Base-by-base conservation (phyloP, 2,797 vertebrate genomes). In the Gallinago stenura region DNA sequence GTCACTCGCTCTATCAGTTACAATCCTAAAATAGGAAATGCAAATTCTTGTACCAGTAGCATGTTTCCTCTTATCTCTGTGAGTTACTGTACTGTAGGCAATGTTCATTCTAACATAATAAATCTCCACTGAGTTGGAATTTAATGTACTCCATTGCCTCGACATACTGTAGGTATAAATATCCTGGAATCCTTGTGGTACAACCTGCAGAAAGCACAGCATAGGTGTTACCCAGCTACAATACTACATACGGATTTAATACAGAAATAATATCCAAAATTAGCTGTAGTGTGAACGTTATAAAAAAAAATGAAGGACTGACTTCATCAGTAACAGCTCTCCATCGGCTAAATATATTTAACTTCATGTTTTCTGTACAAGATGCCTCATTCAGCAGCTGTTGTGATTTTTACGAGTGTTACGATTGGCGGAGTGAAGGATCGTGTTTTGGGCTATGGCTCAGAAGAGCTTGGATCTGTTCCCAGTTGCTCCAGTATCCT, bases 61-160 rank as follows among this genome's bases (percentile, higher is more conserved):
- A 65, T 71, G 57, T 89, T 95, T 83, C 81, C 64, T 71, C 50
- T 90, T 95, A 94, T 92, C 93, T 85, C 92, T 61, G 16, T 73
- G 86, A 92, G 72, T 93, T 92, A 75, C 58, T 75, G 57, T 90
- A 93, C 93, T 85, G 57, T 83, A 77, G 86, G 86, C 68, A 95
- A 75, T 85, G 88, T 85, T 95, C 93, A 83, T 92, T 95, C 54
- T 13, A 92, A 87, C 57, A 61, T 53, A 83, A 92, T 93, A 92
- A 95, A 95, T 97, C 93, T 95, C 81, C 53, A 69, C 41, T 18
- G 75, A 83, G 86, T 15, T 92, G 75, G 51, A 96, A 95, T 95
- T 91, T 93, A 97, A 95, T 83, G 80, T 58, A 90, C 83, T 95
- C 78, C 71, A 30, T 64, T 93, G 69, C 94, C 86, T 94, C 3